These are phyloP conservation scores for Holacanthella duospinosa DNA, from an alignment of 2,888 invertebrate genomes.

Conservation along the genomic window DNA sequence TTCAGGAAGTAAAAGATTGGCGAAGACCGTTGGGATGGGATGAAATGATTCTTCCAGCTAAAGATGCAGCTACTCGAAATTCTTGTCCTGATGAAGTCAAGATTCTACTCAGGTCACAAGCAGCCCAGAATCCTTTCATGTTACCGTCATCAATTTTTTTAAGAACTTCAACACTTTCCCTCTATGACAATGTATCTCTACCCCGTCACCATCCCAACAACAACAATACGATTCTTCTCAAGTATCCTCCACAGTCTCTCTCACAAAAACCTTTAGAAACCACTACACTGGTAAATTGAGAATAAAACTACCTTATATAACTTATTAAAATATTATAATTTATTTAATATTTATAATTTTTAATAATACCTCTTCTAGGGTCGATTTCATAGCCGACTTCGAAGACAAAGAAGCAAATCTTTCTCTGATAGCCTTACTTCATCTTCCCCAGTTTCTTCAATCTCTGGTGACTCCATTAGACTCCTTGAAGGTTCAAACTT, in stretches of 20 bases:
- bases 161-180: slow-evolving; percentile 16
- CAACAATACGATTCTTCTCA: no score
- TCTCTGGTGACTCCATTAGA: slow-evolving; percentile 9
- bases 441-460: neutral
- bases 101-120: slow-evolving; percentile 4
- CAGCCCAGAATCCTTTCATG: slow-evolving; percentile 6
- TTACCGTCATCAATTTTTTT: slow-evolving; percentile 7
- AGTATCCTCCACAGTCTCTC: no score
- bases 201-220: neutral
- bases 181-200: slow-evolving; percentile 22
- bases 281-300: neutral
- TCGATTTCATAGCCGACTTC: slow-evolving; percentile 5
- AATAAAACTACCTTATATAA: neutral
- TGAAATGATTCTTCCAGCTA: slow-evolving; percentile 15
- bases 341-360: neutral
- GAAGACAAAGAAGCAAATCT: slow-evolving; percentile 18
- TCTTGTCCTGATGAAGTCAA: slow-evolving; percentile 11
- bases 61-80: slow-evolving; percentile 14
- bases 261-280: no score
- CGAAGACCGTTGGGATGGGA: slow-evolving; percentile 21
- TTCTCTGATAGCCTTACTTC: slow-evolving; percentile 12
- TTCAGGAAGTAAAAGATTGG: slow-evolving; percentile 22
- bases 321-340: neutral
- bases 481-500: slow-evolving; percentile 8
- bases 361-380: slow-evolving; percentile 11